These are phyloP conservation scores for Styela clava DNA, from an alignment of 23 tunicate species.

Conservation along the genomic window DNA sequence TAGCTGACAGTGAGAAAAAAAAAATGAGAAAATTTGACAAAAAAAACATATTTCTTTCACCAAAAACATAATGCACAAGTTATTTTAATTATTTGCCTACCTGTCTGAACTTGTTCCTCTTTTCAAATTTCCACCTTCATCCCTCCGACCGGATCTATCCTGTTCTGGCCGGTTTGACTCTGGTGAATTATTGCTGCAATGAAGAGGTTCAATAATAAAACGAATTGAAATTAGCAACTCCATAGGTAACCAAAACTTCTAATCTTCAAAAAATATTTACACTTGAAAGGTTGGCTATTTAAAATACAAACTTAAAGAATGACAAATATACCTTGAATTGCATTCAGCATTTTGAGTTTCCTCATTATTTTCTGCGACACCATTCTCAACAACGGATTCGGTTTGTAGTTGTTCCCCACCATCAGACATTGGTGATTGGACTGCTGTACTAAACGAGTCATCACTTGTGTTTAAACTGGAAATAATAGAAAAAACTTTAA, in stretches of 20 bases:
- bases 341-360: not conserved
- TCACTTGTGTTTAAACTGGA: not conserved
- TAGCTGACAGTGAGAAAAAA: too few relatives aligned
- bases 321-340: not conserved
- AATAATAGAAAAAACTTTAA: too few relatives aligned
- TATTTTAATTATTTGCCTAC: too few relatives aligned
- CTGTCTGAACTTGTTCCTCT: conserved; percentile 77
- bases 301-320: too few relatives aligned
- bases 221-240: too few relatives aligned
- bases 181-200: not conserved
- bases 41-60: too few relatives aligned
- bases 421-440: not conserved
- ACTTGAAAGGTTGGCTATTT: too few relatives aligned
- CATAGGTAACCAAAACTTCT: too few relatives aligned
- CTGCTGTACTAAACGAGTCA: not conserved
- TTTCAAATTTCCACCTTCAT: conserved; percentile 34
- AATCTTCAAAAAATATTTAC: too few relatives aligned
- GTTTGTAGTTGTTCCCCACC: not conserved
- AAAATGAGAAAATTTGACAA: too few relatives aligned
- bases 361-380: not conserved
- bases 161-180: conserved; percentile 25
- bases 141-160: conserved; percentile 48
- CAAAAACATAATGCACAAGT: too few relatives aligned
- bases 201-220: too few relatives aligned
- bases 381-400: not conserved